phyloP scores from a whole-genome alignment of 2,797 vertebrate genomes.

The Enteromius afrohamiltoni region DNA sequence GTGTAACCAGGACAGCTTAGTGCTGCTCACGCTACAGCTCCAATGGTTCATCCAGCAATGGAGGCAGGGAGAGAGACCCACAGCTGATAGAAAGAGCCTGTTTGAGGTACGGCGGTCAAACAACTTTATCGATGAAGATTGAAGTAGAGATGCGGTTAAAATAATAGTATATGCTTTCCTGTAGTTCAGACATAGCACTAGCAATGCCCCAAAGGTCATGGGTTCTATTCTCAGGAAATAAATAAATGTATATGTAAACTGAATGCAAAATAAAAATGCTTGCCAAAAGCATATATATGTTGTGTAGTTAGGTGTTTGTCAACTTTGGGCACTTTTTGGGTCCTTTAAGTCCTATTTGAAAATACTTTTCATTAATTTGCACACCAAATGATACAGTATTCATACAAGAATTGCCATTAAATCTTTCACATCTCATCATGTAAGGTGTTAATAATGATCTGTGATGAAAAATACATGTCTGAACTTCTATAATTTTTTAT shows the following conservation, averaged over 20 bases:
- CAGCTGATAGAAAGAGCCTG: constrained; percentile 78
- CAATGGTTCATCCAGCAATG: constrained; percentile 91
- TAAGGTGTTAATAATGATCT: not conserved
- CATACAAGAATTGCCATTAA: not conserved
- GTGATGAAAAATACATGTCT: not conserved
- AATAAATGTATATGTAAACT: not conserved
- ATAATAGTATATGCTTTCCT: not conserved
- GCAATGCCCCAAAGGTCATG: not conserved
- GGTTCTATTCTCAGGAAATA: not conserved
- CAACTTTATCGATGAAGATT: not conserved
- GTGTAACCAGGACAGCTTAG: constrained; percentile 81
- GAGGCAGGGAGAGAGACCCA: constrained; percentile 81
- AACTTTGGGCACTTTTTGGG: not conserved
- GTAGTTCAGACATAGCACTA: not conserved
- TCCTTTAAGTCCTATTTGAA: not conserved
- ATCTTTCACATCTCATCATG: not conserved
- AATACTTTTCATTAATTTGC: not conserved
- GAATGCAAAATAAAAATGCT: not conserved
- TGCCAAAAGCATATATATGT: not conserved
- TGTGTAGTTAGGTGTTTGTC: not conserved
- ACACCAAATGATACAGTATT: not conserved
- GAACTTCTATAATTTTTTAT: not conserved
- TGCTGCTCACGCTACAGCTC: constrained; percentile 87
- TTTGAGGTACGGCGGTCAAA: constrained; percentile 78
- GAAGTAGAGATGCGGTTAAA: not conserved